A percentile compares a stretch with the other conserved stretches of the same genome.
phyloP scores from a whole-genome alignment of 2,888 invertebrate genomes.

The Fragum whitleyi region DNA sequence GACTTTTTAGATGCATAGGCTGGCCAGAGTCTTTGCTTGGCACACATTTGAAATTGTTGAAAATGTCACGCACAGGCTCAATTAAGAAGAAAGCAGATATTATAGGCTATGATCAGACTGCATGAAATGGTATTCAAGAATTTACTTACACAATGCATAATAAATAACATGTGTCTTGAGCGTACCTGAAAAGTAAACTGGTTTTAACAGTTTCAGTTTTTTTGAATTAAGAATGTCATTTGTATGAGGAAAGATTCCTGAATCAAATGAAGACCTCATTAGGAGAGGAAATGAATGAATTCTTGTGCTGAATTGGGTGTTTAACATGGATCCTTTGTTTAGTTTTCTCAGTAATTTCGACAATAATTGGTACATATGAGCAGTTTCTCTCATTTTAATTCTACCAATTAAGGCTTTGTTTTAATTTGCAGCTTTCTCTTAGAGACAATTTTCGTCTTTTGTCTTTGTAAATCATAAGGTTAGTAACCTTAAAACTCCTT shows the following conservation, averaged over 20 bases:
- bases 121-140: too few relatives aligned
- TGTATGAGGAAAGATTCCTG: not conserved
- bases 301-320: conserved; percentile 1
- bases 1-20: too few relatives aligned
- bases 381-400: not conserved
- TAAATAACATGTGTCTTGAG: too few relatives aligned
- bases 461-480: not conserved
- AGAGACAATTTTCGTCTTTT: not conserved
- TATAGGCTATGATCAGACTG: too few relatives aligned
- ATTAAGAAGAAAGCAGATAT: too few relatives aligned
- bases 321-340: not conserved
- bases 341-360: conserved; percentile 4
- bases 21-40: too few relatives aligned
- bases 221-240: not conserved
- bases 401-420: not conserved
- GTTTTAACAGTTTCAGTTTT: too few relatives aligned
- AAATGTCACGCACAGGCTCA: too few relatives aligned
- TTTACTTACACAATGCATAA: too few relatives aligned
- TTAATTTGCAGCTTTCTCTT: not conserved
- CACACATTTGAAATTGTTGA: too few relatives aligned
- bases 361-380: conserved; percentile 1
- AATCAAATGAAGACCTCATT: not conserved
- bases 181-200: too few relatives aligned
- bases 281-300: conserved; percentile 1
- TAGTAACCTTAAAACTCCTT: too few relatives aligned